Evolutionary conservation across 2,113 vertebrate genomes (phyloP), one percentile per base, ranked within the genome.

Genomic region (Odocoileus hemionus): DNA sequence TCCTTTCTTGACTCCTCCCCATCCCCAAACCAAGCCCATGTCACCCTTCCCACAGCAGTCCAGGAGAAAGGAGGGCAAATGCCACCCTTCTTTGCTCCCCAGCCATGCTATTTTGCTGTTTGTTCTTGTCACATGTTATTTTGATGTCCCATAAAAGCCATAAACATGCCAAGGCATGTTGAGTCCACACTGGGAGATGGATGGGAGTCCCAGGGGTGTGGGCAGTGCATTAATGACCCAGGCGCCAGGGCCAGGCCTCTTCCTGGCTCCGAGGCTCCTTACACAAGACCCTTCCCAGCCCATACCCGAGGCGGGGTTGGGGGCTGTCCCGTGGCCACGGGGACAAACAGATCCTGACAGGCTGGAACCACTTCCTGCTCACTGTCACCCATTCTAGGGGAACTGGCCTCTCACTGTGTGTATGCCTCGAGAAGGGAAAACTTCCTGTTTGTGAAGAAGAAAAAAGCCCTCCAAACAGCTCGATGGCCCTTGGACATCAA

Each of bases 361-460:
- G n/a, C 86, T 6, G 1, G 67, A 85, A 67, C 95, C 45, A 12
- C 67, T 79, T 94, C 96, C 95, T 4, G 47, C 86, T 91, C 83
- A 8, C 82, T 28, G 91, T 39, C 36, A 21, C 6, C 2, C 19
- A 0, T 52, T 84, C 70, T 45, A 52, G 94, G 84, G 88, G 70
- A 70, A 78, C 89, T 79, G 86, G 67, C 61, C 86, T 57, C 86
- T 93, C 30, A 0, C 74, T 95, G 26, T 91, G 86, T 91, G 88
- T 80, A 14, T 43, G 79, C 61, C 67, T 60, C 30, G 25, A 78
- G 93, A 96, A 95, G 93, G 90, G 96, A 97, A 98, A 97, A 97
- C 98, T 98, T 98, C 98, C 98, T 98, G 97, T 98, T 98, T 97
- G 93, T 61, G 30, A 64, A 55, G 93, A 83, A 61, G 87, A 13